phyloP scores from a whole-genome alignment of 2,797 vertebrate genomes.

The Lacerta agilis region DNA sequence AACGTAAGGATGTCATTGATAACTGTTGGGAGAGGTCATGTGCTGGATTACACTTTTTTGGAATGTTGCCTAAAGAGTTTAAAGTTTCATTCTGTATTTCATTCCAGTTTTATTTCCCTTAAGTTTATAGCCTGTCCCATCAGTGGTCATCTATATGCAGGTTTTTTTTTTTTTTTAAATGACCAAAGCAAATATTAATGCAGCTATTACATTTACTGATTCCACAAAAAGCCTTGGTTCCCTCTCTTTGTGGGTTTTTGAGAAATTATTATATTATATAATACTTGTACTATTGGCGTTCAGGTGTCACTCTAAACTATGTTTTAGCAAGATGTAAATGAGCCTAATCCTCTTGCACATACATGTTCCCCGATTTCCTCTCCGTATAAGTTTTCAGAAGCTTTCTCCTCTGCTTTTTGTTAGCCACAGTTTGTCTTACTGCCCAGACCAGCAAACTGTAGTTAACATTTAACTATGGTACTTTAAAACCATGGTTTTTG shows the following conservation, averaged over 20 bases:
- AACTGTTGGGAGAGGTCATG: neutral
- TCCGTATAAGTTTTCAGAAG: too few species aligned
- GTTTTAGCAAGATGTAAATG: too few species aligned
- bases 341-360: too few species aligned
- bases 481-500: too few species aligned
- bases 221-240: neutral
- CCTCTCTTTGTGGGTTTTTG: neutral
- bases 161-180: conserved; percentile 12
- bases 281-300: neutral
- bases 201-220: neutral
- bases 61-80: neutral
- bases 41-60: neutral
- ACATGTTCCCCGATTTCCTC: too few species aligned
- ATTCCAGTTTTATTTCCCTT: neutral
- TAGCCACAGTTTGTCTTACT: too few species aligned
- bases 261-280: neutral
- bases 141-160: neutral
- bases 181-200: neutral
- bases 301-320: too few species aligned
- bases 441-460: too few species aligned
- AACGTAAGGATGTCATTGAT: conserved; percentile 77
- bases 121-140: neutral
- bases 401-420: too few species aligned
- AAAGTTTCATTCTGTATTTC: conserved; percentile 18
- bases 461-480: too few species aligned